These are phyloP conservation scores for Ennomos fuscantarius DNA, from an alignment of 2,888 invertebrate species.

Conservation along the genomic window DNA sequence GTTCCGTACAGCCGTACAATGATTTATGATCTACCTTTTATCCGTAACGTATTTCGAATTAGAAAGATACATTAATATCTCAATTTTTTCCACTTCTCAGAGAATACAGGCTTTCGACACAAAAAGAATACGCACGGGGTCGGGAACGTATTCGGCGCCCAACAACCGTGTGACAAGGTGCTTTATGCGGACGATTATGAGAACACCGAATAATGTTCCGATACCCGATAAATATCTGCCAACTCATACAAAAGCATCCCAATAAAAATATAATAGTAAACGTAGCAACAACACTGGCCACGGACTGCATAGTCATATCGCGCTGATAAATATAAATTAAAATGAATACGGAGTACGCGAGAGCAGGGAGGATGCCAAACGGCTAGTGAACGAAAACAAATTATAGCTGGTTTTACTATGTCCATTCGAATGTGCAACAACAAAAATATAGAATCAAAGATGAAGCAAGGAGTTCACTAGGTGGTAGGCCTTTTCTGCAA, in stretches of 20 bases:
- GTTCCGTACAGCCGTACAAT: slow-evolving; percentile 72
- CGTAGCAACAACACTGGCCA: slow-evolving; percentile 79
- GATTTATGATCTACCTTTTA: slow-evolving; percentile 82
- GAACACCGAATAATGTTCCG: slow-evolving; percentile 83
- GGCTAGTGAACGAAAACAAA: slow-evolving; percentile 63
- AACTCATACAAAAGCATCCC: slow-evolving; percentile 85
- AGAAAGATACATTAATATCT: slow-evolving; percentile 85
- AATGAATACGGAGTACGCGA: slow-evolving; percentile 64
- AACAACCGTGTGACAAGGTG: slow-evolving; percentile 85
- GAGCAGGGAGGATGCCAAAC: slow-evolving; percentile 48
- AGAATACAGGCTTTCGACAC: slow-evolving; percentile 79
- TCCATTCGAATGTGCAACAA: slow-evolving; percentile 55
- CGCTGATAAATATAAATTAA: slow-evolving; percentile 77
- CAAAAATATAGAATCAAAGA: slow-evolving; percentile 47
- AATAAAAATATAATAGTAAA: slow-evolving; percentile 85
- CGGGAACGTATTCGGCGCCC: slow-evolving; percentile 79
- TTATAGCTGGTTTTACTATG: slow-evolving; percentile 56
- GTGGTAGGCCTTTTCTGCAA: slow-evolving; percentile 45
- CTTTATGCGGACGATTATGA: slow-evolving; percentile 84
- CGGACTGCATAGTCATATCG: slow-evolving; percentile 82
- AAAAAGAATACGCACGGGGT: slow-evolving; percentile 79
- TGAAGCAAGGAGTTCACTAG: slow-evolving; percentile 40
- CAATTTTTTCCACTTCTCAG: slow-evolving; percentile 83
- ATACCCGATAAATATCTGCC: slow-evolving; percentile 85
- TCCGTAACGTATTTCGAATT: slow-evolving; percentile 84